Percentiles rank a stretch among this genome's conserved stretches.
These are phyloP conservation scores for Myotis myotis DNA, from an alignment of 2,797 vertebrate species.

Conservation along the genomic window DNA sequence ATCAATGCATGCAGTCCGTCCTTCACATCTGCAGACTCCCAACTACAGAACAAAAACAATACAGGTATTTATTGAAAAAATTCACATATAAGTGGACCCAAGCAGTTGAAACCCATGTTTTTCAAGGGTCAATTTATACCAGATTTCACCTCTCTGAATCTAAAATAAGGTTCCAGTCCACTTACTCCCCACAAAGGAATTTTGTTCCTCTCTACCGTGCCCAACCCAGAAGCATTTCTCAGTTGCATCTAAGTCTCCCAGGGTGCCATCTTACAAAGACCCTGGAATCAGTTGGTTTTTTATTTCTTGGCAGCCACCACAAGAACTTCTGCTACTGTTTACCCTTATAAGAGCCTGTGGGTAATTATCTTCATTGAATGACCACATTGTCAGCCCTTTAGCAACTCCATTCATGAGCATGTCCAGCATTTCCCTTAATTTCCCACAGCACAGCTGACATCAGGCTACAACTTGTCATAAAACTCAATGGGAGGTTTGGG, in stretches of 20 bases:
- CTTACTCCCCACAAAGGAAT: not conserved
- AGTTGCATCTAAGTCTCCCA: not conserved
- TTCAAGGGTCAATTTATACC: not conserved
- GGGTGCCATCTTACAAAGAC: not conserved
- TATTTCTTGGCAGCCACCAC: not conserved
- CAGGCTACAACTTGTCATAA: not conserved
- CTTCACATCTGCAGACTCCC: not conserved
- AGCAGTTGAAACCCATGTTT: not conserved
- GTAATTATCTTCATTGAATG: not conserved
- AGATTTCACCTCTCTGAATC: not conserved
- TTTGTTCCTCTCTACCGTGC: not conserved
- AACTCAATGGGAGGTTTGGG: not conserved
- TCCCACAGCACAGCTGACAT: not conserved
- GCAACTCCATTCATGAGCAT: not conserved
- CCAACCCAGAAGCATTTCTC: not conserved
- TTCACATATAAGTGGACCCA: too few species aligned
- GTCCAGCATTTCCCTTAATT: not conserved
- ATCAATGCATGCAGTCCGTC: not conserved
- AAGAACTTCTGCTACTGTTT: not conserved
- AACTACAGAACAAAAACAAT: not conserved
- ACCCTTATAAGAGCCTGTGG: not conserved
- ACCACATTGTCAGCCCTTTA: not conserved
- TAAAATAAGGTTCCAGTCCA: slow-evolving; percentile 30
- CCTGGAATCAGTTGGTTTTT: not conserved
- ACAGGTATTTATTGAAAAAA: not conserved